These are phyloP conservation scores for Notiomystis cincta DNA, from an alignment of 2,113 vertebrate species.

Conservation along the genomic window DNA sequence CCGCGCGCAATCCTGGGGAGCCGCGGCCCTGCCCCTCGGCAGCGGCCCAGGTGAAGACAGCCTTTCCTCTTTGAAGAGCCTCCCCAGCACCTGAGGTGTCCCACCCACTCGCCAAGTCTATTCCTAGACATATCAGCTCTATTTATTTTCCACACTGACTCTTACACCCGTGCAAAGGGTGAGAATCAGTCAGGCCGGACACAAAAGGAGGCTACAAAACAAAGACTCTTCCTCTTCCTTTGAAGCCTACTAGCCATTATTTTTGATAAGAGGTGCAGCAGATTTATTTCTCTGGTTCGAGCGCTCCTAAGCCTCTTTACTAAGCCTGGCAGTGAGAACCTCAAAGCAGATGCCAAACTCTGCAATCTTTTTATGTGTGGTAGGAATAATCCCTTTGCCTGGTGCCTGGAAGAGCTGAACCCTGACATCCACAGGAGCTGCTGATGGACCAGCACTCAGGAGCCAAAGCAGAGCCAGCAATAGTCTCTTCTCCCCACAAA, in stretches of 20 bases:
- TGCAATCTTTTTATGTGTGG: constrained; percentile 16
- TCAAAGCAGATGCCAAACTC: constrained; percentile 48
- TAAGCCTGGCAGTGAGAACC: background rate
- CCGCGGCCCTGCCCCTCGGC: background rate
- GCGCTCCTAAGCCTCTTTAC: constrained; percentile 39
- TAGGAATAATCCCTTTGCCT: background rate
- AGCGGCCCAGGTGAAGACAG: background rate
- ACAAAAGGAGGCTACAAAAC: background rate
- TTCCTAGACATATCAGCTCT: constrained; percentile 54
- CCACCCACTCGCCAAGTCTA: background rate
- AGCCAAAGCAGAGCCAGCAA: background rate
- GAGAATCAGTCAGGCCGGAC: background rate
- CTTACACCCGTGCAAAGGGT: background rate
- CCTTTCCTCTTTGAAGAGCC: background rate
- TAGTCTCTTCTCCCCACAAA: background rate
- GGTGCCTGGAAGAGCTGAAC: background rate
- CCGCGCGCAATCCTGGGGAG: background rate
- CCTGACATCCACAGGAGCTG: background rate
- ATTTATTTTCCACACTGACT: constrained; percentile 20
- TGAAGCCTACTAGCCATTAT: constrained; percentile 18
- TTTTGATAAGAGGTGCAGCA: constrained; percentile 20
- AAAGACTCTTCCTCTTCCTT: constrained; percentile 11
- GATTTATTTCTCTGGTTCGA: constrained; percentile 21
- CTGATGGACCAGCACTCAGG: background rate
- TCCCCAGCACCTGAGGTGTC: background rate